Conservation (phyloP, 2,888 invertebrate genomes). For the Phyto melanocephala region DNA sequence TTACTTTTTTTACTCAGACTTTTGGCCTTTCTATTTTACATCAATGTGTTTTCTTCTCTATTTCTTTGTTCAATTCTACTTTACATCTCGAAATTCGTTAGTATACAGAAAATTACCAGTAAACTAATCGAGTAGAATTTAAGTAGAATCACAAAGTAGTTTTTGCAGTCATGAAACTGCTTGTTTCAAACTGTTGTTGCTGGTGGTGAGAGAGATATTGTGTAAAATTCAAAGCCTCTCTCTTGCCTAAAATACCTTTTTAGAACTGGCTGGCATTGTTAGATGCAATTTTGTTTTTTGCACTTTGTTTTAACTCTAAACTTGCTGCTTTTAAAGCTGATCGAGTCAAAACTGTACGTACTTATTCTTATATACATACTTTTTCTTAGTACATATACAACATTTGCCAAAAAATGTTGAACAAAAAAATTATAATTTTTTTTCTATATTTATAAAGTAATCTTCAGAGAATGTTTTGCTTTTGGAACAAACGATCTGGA, state of each 20-base stretch:
- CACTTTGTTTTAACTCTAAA: conserved; percentile 28
- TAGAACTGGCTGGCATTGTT: conserved; percentile 52
- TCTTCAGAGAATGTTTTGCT: conserved; percentile 34
- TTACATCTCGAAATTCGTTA: conserved; percentile 46
- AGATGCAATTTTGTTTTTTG: conserved; percentile 51
- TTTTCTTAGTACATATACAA: background rate
- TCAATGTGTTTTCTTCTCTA: conserved; percentile 39
- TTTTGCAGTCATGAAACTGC: conserved; percentile 17
- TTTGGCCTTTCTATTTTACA: conserved; percentile 61
- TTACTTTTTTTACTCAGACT: background rate
- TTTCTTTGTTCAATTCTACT: conserved; percentile 28
- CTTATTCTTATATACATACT: background rate
- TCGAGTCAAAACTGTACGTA: conserved; percentile 57
- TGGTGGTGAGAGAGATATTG: background rate
- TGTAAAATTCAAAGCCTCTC: conserved; percentile 37
- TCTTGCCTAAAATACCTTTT: conserved; percentile 58
- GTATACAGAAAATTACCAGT: conserved; percentile 44
- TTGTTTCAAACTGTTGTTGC: conserved; percentile 9
- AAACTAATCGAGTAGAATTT: background rate
- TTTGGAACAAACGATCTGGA: background rate
- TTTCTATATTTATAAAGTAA: conserved; percentile 35
- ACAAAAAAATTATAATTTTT: conserved; percentile 1
- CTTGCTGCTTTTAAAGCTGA: conserved; percentile 40
- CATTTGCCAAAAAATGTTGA: conserved; percentile 15
- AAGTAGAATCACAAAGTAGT: background rate